phyloP scores from a whole-genome alignment of 2,113 vertebrate genomes.

The Irena cyanogastra region DNA sequence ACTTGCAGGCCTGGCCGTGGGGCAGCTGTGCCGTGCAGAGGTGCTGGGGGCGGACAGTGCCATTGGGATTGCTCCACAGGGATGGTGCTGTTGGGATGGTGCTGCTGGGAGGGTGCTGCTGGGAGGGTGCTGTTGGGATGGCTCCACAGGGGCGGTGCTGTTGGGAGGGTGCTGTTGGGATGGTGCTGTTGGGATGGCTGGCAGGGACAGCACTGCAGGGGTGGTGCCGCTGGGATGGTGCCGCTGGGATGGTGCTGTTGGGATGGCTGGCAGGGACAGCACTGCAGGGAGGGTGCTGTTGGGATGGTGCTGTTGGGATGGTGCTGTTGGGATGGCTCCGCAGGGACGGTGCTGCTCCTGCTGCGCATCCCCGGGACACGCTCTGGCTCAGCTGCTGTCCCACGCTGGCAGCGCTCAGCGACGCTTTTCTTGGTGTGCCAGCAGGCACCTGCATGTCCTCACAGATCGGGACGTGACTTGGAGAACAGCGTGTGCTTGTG shows the following conservation, averaged over 20 bases:
- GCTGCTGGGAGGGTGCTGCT: too few relatives aligned
- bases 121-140: background rate
- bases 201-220: too few relatives aligned
- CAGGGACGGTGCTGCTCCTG: background rate
- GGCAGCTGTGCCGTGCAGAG: background rate
- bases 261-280: too few relatives aligned
- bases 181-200: too few relatives aligned
- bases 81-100: too few relatives aligned
- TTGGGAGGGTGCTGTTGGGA: too few relatives aligned
- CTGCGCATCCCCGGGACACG: background rate
- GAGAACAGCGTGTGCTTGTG: constrained; percentile 51
- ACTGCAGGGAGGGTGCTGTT: too few relatives aligned
- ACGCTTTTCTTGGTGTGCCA: constrained; percentile 35
- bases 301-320: too few relatives aligned
- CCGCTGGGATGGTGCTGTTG: too few relatives aligned
- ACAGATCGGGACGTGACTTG: constrained; percentile 44
- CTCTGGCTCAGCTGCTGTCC: background rate
- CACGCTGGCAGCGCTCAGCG: background rate
- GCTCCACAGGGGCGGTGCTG: too few relatives aligned
- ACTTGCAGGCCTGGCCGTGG: fast-evolving
- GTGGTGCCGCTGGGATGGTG: too few relatives aligned
- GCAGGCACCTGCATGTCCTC: constrained; percentile 42
- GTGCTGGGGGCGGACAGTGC: background rate
- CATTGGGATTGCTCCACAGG: too few relatives aligned
- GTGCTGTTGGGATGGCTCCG: background rate